Conservation (phyloP, 2,113 vertebrate species). For the Calyptomena viridis region DNA sequence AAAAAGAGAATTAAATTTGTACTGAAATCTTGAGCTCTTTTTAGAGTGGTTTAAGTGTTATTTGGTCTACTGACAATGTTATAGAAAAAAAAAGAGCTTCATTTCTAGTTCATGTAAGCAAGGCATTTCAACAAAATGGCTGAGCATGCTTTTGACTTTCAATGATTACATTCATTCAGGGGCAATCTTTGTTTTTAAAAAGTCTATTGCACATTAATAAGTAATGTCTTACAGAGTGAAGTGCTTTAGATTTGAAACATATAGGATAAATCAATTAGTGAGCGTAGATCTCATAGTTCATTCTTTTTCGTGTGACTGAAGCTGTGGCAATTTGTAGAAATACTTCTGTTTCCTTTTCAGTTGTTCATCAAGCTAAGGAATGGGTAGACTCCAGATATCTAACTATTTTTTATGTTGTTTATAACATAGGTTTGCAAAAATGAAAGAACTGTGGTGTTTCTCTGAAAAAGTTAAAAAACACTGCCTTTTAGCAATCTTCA, state of each 20-base stretch:
- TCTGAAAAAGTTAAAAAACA: background rate
- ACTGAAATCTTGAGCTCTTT: background rate
- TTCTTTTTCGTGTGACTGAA: background rate
- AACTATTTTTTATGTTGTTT: background rate
- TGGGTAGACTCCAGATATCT: background rate
- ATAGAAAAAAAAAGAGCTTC: background rate
- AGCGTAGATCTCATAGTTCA: background rate
- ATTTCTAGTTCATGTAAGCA: background rate
- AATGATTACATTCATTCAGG: background rate
- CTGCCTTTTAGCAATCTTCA: background rate
- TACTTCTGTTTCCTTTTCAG: background rate
- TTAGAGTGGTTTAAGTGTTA: background rate
- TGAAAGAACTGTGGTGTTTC: background rate
- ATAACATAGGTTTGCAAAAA: background rate
- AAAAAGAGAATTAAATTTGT: background rate
- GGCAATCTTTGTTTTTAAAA: background rate
- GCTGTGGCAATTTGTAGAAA: background rate
- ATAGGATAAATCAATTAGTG: background rate
- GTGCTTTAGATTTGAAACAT: background rate
- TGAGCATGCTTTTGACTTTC: background rate
- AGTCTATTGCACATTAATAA: background rate
- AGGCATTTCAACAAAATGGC: background rate
- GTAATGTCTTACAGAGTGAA: background rate
- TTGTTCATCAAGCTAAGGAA: background rate
- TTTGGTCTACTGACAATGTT: background rate